Base-by-base conservation (phyloP, 2,113 vertebrate genomes). In the Brachirus orientalis region DNA sequence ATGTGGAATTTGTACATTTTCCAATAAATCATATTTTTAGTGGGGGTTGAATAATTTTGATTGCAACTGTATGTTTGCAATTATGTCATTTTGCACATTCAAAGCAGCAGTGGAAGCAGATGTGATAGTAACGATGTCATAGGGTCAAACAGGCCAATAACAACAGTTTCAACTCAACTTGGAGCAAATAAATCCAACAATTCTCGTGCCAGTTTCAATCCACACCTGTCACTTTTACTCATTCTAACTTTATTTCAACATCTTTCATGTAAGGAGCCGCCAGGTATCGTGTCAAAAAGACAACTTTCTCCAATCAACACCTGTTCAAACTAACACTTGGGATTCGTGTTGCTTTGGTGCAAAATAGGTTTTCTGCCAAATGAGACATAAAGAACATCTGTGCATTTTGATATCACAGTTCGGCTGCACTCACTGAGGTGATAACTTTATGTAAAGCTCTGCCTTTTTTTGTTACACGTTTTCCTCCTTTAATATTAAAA, bases 271-370 rank as follows among this genome's bases (percentile, higher is more conserved):
- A 18, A 58, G 53, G 17, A 45, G 6, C 33, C 19, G 22, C 1
- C 33, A 48, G 8, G 36, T 47, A 6, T 17, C 12, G 19, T 71
- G 80, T 40, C 46, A 77, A 71, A 43, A 56, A 43, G 69, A 46
- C 33, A 69, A 41, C 35, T 33, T 13, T 51, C 51, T 54, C 33
- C 53, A 80, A 83, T 87, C 64, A 83, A 87, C 79, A 67, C 85
- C 61, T 64, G 57, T 11, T 17, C 19, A 63, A 82, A 77, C 62
- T 76, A 45, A 75, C 72, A 53, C 70, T 16, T 59, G 64, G 55
- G n/a, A 14, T 18, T 62, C 10, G 11, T 59, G 37, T 38, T 61
- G 22, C 33, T 63, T 63, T 17, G 33, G 38, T 33, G 44, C 6
- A 17, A 45, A 66, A 55, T n/a, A 69, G 38, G 20, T 73, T 68